Base-by-base conservation (phyloP, 2,797 vertebrate species). In the Paramormyrops hopkinsi region DNA sequence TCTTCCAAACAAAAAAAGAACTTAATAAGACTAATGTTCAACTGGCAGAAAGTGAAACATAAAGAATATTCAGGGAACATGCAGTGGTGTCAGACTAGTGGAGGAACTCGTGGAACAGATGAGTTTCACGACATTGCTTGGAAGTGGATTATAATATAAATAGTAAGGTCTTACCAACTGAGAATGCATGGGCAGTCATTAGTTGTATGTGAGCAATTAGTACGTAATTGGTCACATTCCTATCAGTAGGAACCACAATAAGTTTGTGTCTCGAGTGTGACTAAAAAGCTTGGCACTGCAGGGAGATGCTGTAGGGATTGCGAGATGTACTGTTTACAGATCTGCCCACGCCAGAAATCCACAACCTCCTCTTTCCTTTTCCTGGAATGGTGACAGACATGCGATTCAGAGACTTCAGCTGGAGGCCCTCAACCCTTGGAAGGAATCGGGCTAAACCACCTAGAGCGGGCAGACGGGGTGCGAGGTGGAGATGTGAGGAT, bases 311-410 rank as follows among this genome's bases (percentile, higher is more conserved):
- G 37, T 82, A 44, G 41, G 37, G 76, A 82, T 9, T 82, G 73
- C 37, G 19, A 79, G 73, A 79, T 17, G 17, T n/a, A 19, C 76
- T 82, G 76, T 82, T 82, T 82, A 82, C 76, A 22, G 29, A 82
- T 82, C 37, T 9, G 76, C 41, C 76, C 76, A 82, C 1, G 17
- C 76, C 76, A 82, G 41, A 82, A 46, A 46, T 44, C 7, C 37
- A 46, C 76, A 82, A 44, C 37, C 76, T 7, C 76, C 76, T 46
- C 41, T 82, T 82, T n/a, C 41, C 76, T 46, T 46, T 19, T 82
- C 17, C 76, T 82, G 76, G 76, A 82, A 82, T 46, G 76, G 37
- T 82, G 76, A 82, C 76, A 82, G 76, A 44, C 76, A 82, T 82
- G 76, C 3, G 29, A 82, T 82, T 82, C 76, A 82, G 37, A 44